These are phyloP conservation scores for Lepidurus couesii DNA, from an alignment of 1,140 invertebrate genomes.

Conservation along the genomic window DNA sequence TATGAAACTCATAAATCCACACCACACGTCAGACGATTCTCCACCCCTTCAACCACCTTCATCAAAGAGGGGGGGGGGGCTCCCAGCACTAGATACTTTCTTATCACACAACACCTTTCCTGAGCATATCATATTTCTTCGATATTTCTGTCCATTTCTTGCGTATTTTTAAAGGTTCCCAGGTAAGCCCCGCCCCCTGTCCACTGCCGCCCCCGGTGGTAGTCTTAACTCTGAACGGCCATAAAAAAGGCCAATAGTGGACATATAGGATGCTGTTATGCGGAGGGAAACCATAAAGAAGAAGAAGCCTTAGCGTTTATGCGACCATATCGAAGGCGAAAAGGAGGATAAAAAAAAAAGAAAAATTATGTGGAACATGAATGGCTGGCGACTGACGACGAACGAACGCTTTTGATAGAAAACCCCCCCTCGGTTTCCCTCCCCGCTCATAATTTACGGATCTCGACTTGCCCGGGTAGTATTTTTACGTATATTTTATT, in stretches of 20 bases:
- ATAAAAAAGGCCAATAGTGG: slow-evolving; percentile 4
- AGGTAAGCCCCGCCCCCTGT: not conserved
- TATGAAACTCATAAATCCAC: slow-evolving; percentile 31
- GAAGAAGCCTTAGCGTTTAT: no score
- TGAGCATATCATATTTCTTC: not conserved
- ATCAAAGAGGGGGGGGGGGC: not conserved
- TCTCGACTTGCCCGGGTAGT: not conserved
- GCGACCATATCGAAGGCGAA: no score
- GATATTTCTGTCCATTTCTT: not conserved
- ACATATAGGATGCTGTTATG: not conserved
- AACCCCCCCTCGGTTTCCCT: not conserved
- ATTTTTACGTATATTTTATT: not conserved
- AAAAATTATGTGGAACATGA: not conserved
- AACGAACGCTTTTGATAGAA: not conserved
- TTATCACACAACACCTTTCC: no score
- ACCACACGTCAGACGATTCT: slow-evolving; percentile 11
- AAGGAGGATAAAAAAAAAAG: no score
- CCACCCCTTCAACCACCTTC: slow-evolving; percentile 13
- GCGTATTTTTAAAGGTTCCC: not conserved
- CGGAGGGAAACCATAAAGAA: no score
- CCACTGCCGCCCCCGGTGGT: not conserved
- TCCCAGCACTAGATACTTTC: no score
- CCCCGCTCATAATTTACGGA: not conserved
- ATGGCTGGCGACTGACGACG: not conserved
- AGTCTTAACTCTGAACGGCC: not conserved